These are phyloP conservation scores for Terrapene triunguis DNA, from an alignment of 2,113 vertebrate species.

Conservation along the genomic window DNA sequence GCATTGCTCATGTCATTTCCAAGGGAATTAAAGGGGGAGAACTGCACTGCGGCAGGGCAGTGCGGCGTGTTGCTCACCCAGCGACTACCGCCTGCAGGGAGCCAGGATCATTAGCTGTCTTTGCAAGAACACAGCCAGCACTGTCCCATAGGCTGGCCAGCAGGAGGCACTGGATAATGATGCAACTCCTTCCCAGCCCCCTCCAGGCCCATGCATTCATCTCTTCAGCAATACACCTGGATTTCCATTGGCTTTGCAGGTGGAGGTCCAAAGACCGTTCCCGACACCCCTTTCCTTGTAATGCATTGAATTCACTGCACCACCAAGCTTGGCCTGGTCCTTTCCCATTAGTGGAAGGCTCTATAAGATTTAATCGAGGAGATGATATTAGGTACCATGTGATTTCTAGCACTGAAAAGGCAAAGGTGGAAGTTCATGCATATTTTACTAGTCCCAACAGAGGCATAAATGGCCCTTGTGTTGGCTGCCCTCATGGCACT, in stretches of 20 bases:
- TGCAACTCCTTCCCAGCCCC: background rate
- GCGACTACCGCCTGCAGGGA: background rate
- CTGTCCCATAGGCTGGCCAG: background rate
- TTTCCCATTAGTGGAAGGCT: background rate
- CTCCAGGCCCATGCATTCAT: background rate
- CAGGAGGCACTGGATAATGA: background rate
- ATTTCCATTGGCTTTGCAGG: too few species aligned
- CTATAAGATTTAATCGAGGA: background rate
- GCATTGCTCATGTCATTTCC: background rate
- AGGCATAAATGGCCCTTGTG: background rate
- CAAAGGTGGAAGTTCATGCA: background rate
- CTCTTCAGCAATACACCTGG: background rate
- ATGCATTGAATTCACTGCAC: accelerated
- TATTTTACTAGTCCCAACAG: background rate
- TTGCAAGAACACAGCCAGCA: background rate
- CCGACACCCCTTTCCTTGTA: background rate
- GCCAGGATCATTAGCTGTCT: background rate
- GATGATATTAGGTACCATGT: accelerated
- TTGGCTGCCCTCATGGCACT: background rate
- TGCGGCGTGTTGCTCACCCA: background rate
- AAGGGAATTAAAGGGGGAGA: background rate
- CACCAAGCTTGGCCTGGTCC: accelerated
- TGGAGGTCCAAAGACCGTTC: background rate
- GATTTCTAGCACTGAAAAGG: background rate
- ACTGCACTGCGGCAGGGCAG: background rate